phyloP scores from a whole-genome alignment of 2,113 vertebrate species.

The Leucosticte australis region DNA sequence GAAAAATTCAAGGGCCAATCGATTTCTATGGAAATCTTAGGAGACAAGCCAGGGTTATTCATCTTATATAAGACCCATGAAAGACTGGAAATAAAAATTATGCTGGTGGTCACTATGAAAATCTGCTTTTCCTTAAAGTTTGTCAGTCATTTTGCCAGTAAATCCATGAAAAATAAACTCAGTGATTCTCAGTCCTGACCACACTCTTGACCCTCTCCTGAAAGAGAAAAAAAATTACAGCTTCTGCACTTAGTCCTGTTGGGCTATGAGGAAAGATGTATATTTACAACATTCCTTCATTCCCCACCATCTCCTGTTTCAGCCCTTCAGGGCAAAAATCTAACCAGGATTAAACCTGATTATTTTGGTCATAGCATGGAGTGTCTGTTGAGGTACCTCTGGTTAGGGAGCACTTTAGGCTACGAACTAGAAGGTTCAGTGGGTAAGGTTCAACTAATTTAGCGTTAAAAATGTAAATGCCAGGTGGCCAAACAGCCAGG shows the following conservation, averaged over 20 bases:
- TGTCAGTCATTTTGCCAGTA: background rate
- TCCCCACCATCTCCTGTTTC: background rate
- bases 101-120: background rate
- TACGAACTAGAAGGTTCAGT: rapidly evolving
- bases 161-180: background rate
- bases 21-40: background rate
- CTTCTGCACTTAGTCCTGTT: background rate
- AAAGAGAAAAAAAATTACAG: background rate
- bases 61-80: background rate
- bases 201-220: background rate
- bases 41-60: background rate
- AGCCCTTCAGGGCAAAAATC: background rate
- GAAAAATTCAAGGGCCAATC: background rate
- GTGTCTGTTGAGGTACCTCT: background rate
- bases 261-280: background rate
- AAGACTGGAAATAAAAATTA: background rate
- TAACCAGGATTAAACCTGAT: background rate
- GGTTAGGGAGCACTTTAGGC: background rate
- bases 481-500: background rate
- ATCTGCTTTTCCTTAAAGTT: background rate
- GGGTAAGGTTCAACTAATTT: too few relatives aligned
- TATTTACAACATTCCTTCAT: background rate
- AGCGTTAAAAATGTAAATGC: background rate
- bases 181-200: background rate
- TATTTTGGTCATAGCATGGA: background rate